These are phyloP conservation scores for Fregata magnificens DNA, from an alignment of 2,113 vertebrate genomes.

Conservation along the genomic window DNA sequence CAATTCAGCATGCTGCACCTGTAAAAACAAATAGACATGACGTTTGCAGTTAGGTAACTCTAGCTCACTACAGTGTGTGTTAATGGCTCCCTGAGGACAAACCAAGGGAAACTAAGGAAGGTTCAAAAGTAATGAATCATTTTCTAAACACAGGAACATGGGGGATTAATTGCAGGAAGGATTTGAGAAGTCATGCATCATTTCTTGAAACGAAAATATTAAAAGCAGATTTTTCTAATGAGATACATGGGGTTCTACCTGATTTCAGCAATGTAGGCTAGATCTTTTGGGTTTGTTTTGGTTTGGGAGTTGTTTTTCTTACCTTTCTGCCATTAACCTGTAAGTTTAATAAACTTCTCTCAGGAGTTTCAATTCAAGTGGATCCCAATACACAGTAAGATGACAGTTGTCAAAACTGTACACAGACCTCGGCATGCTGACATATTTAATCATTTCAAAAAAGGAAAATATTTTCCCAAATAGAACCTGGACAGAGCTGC, in stretches of 20 bases:
- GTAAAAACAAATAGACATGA: slow-evolving; percentile 93
- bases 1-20: slow-evolving; percentile 92
- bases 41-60: slow-evolving; percentile 86
- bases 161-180: slow-evolving; percentile 99
- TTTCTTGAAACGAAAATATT: slow-evolving; percentile 89
- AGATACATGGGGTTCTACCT: slow-evolving; percentile 69
- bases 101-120: slow-evolving; percentile 81
- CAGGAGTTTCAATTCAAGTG: slow-evolving; percentile 13
- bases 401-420: not conserved
- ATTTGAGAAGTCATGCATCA: slow-evolving; percentile 95
- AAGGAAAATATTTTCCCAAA: not conserved
- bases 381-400: not conserved
- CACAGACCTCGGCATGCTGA: not conserved
- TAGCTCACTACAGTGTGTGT: slow-evolving; percentile 80
- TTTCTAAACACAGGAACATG: slow-evolving; percentile 95
- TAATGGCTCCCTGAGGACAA: slow-evolving; percentile 93
- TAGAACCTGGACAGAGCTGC: not conserved
- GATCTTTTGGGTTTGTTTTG: slow-evolving; percentile 16
- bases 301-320: slow-evolving; percentile 14
- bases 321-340: not conserved
- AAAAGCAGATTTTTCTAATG: slow-evolving; percentile 87
- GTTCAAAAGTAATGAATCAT: slow-evolving; percentile 98
- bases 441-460: not conserved
- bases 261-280: slow-evolving; percentile 3
- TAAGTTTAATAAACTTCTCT: slow-evolving; percentile 25